Evolutionary conservation across 2,888 invertebrate genomes (phyloP).

Genomic region (Noctua janthina): DNA sequence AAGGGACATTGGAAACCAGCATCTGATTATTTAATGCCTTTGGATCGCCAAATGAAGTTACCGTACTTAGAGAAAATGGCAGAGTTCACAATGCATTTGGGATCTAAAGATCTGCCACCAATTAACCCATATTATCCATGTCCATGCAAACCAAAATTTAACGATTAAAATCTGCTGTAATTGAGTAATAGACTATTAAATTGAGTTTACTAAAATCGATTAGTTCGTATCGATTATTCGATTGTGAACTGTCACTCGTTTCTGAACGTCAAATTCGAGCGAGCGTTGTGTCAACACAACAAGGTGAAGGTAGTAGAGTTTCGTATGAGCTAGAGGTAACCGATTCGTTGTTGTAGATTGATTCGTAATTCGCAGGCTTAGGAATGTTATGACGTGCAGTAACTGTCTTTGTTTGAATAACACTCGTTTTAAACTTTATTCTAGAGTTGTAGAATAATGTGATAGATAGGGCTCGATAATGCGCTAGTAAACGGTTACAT

Average conservation of each 20-base stretch:
- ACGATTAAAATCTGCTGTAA: constrained; percentile 22
- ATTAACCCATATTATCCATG: constrained; percentile 75
- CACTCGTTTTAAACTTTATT: constrained; percentile 79
- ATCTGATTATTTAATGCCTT: constrained; percentile 78
- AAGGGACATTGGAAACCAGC: constrained; percentile 87
- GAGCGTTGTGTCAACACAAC: constrained; percentile 47
- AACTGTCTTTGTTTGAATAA: constrained; percentile 88
- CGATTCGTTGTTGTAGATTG: constrained; percentile 77
- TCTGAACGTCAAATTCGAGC: constrained; percentile 54
- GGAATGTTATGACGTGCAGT: constrained; percentile 90
- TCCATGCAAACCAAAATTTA: constrained; percentile 72
- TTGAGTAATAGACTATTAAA: not conserved
- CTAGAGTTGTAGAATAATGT: constrained; percentile 82
- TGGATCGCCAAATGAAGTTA: constrained; percentile 80
- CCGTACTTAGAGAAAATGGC: constrained; percentile 82
- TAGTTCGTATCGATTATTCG: constrained; percentile 18
- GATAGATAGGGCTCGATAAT: constrained; percentile 76
- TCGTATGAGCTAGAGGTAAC: constrained; percentile 72
- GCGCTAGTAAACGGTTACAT: constrained; percentile 74
- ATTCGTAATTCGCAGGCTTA: constrained; percentile 74
- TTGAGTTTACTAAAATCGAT: constrained; percentile 1
- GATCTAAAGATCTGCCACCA: constrained; percentile 75
- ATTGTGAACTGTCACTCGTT: constrained; percentile 37
- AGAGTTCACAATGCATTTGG: constrained; percentile 72
- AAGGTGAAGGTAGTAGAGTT: constrained; percentile 55